Base-by-base conservation (phyloP, 2,113 vertebrate species). In the Scalopus aquaticus region DNA sequence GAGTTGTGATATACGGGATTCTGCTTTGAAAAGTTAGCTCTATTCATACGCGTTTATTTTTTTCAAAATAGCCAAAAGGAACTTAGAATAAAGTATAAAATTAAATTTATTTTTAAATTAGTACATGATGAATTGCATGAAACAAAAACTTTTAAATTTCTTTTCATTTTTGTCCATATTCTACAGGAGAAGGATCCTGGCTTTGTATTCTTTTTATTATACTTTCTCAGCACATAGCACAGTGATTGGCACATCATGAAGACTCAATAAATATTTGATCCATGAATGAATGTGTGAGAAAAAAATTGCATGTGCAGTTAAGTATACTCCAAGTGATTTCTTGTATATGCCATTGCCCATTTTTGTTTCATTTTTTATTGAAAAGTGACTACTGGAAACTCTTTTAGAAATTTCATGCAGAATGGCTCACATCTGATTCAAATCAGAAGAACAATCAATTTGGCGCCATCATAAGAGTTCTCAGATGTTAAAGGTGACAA, bases 401-500 rank as follows among this genome's bases (percentile, higher is more conserved):
- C 0, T 20, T 42, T 94, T 81, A 17, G 64, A 84, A 44, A 85
- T 91, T 97, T 96, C 62, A 56, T 16, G 5, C 44, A 77, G 58
- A 95, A 97, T 94, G 86, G 96, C 73, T 77, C 82, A 84, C 91
- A 30, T 96, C 83, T 97, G 92, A 95, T 91, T 94, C 83, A 96
- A 81, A 95, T 91, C 58, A 96, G 93, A 87, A 97, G 96, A 96
- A 96, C 93, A 96, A 96, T 96, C 64, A 94, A 62, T 95, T 97
- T 97, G 62, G 93, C 96, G 88, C 76, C 96, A 51, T 64, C 60
- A 64, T 93, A 77, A 94, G 85, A 95, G 30, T 46, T 91, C 95
- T 92, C 88, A 97, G 81, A 98, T 98, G 98, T 96, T 96, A 94
- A 95, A 80, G 82, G 86, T 97, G 85, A 97, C n/a, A 97, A 98